Base-by-base conservation (phyloP, 1,140 invertebrate genomes). In the Neelides sp. region DNA sequence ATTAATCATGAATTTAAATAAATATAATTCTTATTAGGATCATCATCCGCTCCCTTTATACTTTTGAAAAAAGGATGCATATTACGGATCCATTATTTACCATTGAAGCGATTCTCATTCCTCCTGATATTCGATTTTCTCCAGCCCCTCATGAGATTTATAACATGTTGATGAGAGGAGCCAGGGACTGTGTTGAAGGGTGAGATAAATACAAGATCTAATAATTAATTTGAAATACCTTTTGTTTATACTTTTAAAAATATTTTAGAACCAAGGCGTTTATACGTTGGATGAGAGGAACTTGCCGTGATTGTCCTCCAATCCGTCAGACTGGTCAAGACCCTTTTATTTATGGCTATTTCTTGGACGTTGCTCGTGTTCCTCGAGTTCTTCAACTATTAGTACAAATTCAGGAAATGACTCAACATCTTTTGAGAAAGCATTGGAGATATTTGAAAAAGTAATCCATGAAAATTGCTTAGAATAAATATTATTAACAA, bases 271-370 rank as follows among this genome's bases (percentile, higher is more conserved):
- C 85, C 3, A 83, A 82, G 62, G 58, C 69, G 4, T 86, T 91
- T 65, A 73, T 80, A 0, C 76, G 87, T 7, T 92, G 87, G 87
- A 83, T 85, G 78, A 71, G 78, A 52, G 77, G 78, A n/a, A 84
- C 80, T 10, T 91, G 87, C 64, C 63, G 84, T 0, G 74, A 78
- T 26, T 82, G 78, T 53, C 69, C 75, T 28, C 75, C 78, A 5
- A 73, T 79, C 47, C 73, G 73, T 52, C 48, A 73, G 61, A 62
- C 68, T 36, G 61, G 75, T 73, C 75, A 69, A 70, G 48, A 71
- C 75, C 75, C 64, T 67, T 78, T 66, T 71, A 68, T 64, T 62
- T 78, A 63, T 75, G 82, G 68, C 1, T 90, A 80, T 65, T 87
- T 79, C 57, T 78, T 86, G 40, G 85, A 92, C 59, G 70, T 91